Conservation (phyloP, 2,113 vertebrate genomes). For the Terrapene triunguis region DNA sequence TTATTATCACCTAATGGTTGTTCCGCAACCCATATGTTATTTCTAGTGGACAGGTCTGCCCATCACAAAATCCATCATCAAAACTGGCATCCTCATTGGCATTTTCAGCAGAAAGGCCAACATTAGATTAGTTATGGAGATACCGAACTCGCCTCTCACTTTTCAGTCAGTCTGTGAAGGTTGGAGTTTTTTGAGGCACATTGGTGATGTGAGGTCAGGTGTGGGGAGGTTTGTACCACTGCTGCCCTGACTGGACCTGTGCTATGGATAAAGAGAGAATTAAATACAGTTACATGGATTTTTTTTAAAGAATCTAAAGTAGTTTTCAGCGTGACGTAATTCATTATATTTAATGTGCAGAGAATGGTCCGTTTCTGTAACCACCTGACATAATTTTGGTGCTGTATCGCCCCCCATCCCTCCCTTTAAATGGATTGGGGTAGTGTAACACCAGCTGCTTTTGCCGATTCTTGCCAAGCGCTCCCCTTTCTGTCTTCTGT, state of each 20-base stretch:
- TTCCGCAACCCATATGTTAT: background rate
- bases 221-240: background rate
- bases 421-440: background rate
- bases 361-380: background rate
- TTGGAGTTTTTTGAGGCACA: background rate
- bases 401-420: background rate
- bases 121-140: background rate
- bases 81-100: background rate
- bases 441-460: background rate
- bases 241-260: background rate
- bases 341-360: background rate
- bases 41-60: background rate
- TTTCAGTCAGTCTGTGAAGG: background rate
- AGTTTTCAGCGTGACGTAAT: background rate
- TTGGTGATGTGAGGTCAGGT: background rate
- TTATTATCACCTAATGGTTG: background rate
- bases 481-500: conserved; percentile 30
- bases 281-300: background rate
- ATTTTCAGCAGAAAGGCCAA: background rate
- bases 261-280: background rate
- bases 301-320: conserved; percentile 23
- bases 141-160: background rate
- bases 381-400: background rate
- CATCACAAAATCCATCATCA: background rate
- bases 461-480: background rate